phyloP scores from a whole-genome alignment of 2,797 vertebrate species.

The Xenopus petersii region DNA sequence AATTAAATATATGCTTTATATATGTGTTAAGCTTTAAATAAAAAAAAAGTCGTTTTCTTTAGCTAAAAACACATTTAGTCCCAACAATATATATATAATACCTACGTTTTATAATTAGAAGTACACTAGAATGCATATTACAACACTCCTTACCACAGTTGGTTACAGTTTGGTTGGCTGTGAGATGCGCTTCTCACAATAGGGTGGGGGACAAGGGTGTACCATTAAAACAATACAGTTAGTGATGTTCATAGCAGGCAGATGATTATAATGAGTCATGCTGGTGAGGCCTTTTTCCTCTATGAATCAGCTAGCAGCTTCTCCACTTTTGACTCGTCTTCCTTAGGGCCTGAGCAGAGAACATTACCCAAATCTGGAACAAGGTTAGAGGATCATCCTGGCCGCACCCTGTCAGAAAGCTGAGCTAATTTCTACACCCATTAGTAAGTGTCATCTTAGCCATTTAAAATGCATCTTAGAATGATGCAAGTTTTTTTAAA shows the following conservation, averaged over 20 bases:
- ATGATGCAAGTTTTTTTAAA: too few relatives aligned
- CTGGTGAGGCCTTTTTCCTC: constrained; percentile 35
- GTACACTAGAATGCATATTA: too few relatives aligned
- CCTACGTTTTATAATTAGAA: too few relatives aligned
- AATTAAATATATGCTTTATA: too few relatives aligned
- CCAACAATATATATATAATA: too few relatives aligned
- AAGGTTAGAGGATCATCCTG: constrained; percentile 22
- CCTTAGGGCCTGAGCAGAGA: constrained; percentile 23
- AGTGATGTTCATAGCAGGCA: constrained; percentile 36
- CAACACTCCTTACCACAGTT: too few relatives aligned
- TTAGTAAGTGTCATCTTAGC: too few relatives aligned
- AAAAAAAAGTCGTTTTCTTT: too few relatives aligned
- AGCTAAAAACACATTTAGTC: too few relatives aligned
- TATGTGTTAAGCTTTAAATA: too few relatives aligned
- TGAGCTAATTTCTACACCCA: constrained; percentile 1
- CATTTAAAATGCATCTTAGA: too few relatives aligned
- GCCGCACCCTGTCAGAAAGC: constrained; percentile 12
- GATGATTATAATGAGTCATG: constrained; percentile 19
- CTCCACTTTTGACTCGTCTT: constrained; percentile 45
- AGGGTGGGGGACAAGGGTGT: constrained; percentile 45
- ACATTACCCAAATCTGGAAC: constrained; percentile 18
- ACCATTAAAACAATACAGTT: constrained; percentile 33
- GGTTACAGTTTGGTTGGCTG: not conserved
- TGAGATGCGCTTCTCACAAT: constrained; percentile 27
- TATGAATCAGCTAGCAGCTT: constrained; percentile 36